Percentiles rank a stretch among this genome's conserved stretches.
Evolutionary conservation across 2,888 invertebrate genomes (phyloP).

Genomic region (Endomychus coccineus): DNA sequence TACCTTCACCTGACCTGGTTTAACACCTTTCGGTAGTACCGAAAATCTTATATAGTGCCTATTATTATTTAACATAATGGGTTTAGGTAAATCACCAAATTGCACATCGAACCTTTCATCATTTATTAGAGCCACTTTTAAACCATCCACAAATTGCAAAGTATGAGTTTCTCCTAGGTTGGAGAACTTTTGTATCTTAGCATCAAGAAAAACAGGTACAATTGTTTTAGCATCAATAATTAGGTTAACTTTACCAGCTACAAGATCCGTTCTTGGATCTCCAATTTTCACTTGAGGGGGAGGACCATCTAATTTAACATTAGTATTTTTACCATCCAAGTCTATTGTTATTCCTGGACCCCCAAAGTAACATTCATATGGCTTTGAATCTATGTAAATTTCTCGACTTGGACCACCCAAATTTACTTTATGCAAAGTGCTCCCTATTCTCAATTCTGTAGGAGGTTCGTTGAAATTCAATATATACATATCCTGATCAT

Average conservation of each 20-base stretch:
- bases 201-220: conserved; percentile 75
- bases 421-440: conserved; percentile 67
- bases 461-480: conserved; percentile 61
- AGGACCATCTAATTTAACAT: conserved; percentile 80
- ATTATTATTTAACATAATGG: conserved; percentile 63
- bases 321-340: conserved; percentile 68
- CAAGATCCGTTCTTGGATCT: conserved; percentile 67
- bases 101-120: conserved; percentile 71
- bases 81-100: conserved; percentile 78
- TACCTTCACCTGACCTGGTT: conserved; percentile 63
- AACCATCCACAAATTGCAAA: conserved; percentile 71
- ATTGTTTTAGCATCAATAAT: conserved; percentile 74
- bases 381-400: conserved; percentile 78
- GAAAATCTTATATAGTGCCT: conserved; percentile 77
- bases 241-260: conserved; percentile 76
- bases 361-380: conserved; percentile 90
- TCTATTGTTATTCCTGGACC: conserved; percentile 77
- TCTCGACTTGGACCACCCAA: conserved; percentile 91
- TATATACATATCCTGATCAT: conserved; percentile 64
- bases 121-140: conserved; percentile 70
- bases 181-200: conserved; percentile 72
- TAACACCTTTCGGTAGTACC: conserved; percentile 64
- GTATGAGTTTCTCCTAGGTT: conserved; percentile 66
- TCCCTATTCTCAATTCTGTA: conserved; percentile 65
- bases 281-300: conserved; percentile 92